Evolutionary conservation across 1,140 invertebrate species (phyloP).

Genomic region (Heliothis virescens): DNA sequence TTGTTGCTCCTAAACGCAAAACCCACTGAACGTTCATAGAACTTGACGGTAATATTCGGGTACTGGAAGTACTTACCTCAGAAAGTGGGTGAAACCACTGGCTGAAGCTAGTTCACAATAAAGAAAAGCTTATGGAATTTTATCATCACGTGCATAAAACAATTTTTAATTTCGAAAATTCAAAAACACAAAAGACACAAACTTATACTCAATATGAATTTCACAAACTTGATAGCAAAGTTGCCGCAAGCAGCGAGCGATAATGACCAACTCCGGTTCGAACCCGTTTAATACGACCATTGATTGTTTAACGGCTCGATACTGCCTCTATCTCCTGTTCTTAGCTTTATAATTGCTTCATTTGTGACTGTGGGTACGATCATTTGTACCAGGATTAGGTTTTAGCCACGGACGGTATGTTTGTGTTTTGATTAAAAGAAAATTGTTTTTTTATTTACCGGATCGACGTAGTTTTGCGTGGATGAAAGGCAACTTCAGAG

Average conservation of each 20-base stretch:
- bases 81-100: no score
- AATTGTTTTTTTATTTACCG: neutral
- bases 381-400: slow-evolving; percentile 27
- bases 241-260: slow-evolving; percentile 3
- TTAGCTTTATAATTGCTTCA: slow-evolving; percentile 43
- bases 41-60: no score
- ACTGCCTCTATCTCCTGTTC: slow-evolving; percentile 34
- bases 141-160: no score
- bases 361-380: slow-evolving; percentile 25
- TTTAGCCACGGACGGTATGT: neutral
- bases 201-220: neutral
- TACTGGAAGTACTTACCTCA: no score
- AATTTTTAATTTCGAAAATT: no score
- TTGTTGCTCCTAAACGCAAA: no score
- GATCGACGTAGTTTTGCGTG: neutral
- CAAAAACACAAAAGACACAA: no score
- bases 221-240: neutral
- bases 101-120: no score
- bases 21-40: no score
- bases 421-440: neutral
- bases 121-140: no score
- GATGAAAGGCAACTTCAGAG: no score
- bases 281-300: slow-evolving; percentile 45
- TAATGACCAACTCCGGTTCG: slow-evolving; percentile 31
- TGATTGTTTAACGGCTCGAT: slow-evolving; percentile 36